Base-by-base conservation (phyloP, 2,888 invertebrate species). In the Drosophila barbarae region DNA sequence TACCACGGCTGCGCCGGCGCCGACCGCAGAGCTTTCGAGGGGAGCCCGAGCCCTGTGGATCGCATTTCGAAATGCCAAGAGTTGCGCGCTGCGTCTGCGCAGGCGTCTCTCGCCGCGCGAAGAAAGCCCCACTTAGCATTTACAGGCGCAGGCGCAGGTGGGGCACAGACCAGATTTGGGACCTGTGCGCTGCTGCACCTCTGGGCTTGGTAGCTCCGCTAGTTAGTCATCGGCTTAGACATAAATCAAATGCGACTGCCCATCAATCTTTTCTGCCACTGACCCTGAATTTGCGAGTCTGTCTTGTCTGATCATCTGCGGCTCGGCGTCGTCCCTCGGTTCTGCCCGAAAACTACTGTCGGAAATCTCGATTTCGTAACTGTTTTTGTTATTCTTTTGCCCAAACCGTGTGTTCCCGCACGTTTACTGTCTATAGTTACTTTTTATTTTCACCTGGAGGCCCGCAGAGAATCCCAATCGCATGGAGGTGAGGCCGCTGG, bases 71-170 rank as follows among this genome's bases (percentile, higher is more conserved):
- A 80, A 76, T 76, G 74, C 67, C 78, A 77, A 79, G 68, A 73
- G 46, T 18, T 47, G 46, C 13, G 46, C 46, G 9, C 32, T 66
- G 51, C 46, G 41, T 44, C 32, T 66, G 51, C 46, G 41, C 49
- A 36, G 74, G 63, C 58, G 55, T 53, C 6, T 56, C 54, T 12
- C 49, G 13, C 42, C 50, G 52, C 71, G 60, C 71, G 67, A 84
- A 77, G 82, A 84, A 84, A 81, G 80, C 79, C 79, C 72, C 81
- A 77, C 77, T 84, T 81, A 78, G 73, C 70, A 72, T 69, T 64
- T 60, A 42, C 32, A 42, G 56, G 59, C 60, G 73, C 71, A 74
- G 80, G 13, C 39, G 39, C 46, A 46, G 46, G 44, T 44, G 44
- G 12, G 44, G 44, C 28, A 23, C n/a, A 26, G 42, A 28, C 15